Evolutionary conservation across 2,888 invertebrate species (phyloP), one percentile per base, ranked within the genome.

Genomic region (Drosophila meridionalis): DNA sequence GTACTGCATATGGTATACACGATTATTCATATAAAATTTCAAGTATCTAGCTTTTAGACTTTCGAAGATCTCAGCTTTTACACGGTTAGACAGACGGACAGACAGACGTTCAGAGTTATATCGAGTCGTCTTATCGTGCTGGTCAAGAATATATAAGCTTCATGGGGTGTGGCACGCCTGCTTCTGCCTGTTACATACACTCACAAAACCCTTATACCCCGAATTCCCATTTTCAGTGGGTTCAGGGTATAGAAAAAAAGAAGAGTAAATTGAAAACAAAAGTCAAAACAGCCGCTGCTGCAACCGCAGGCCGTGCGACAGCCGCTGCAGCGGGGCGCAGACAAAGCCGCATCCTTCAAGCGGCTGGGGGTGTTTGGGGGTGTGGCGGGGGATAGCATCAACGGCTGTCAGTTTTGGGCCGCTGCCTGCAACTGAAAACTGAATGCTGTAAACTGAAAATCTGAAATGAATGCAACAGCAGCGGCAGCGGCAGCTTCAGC

Each of bases 261-360:
- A 28, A 11, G 38, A 55, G 14, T 28, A 28, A 55, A 53, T 9
- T 36, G 14, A 53, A 55, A 55, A 42, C 68, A 48, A 57, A 62
- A 56, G 34, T 32, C 8, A 45, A 48, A 48, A 42, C 75, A 43
- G 45, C 14, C 34, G 20, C 75, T 40, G 48, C 38, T 30, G 12
- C 32, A 82, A 66, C 82, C 75, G 55, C 82, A 69, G 82, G 57
- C 65, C 57, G 57, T 58, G 59, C 70, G 57, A 70, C 78, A 69
- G 30, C 58, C 50, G 69, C 20, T 20, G 42, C n/a, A 12, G 5
- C 30, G 34, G 50, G n/a, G 2, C 7, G 34, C 3, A 28, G 38
- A 28, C 36, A 32, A 30, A 43, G 50, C n/a, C n/a, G 58, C 50
- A 72, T 52, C 28, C 48, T 61, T 58, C 43, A 45, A 32, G 32